Evolutionary conservation across 2,888 invertebrate species (phyloP), one percentile per base, ranked within the genome.

Genomic region (Lochmaea crataegi): DNA sequence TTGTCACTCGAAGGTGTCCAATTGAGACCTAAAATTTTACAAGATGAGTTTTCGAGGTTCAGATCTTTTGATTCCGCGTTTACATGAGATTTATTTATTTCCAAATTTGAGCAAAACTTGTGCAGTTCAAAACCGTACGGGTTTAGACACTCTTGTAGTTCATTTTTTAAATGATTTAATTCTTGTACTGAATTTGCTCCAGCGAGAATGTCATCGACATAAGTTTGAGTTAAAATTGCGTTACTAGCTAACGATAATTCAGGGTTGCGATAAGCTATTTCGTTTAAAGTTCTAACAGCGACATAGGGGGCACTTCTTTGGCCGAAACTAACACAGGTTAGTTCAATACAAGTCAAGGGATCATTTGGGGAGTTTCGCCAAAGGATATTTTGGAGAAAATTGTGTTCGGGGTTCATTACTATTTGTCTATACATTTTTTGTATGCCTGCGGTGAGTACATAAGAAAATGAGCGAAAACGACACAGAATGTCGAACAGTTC

Each of bases 161-260:
- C 32, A 12, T 22, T n/a, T 42, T 51, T 5, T 42, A 76, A 16
- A 32, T 72, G 9, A 7, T 1, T 14, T 9, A 66, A 57, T 42
- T 53, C 42, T 11, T 65, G 58, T 0, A 71, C 22, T 11, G 71
- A 18, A 51, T 71, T 42, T 60, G 66, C 11, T n/a, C 75, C 75
- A 45, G 68, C 53, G 2, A 72, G n/a, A 22, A 75, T 57, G n/a
- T 72, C 75, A 67, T 75, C 75, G 1, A 76, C 73, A 51, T 75
- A 77, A 45, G 71, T 74, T 42, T 74, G 71, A 41, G 26, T 32
- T 10, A 68, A n/a, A 48, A 74, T 67, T 9, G 71, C 63, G 7
- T 71, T 26, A 2, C 57, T 51, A 2, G 75, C 75, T 18, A 71
- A 32, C 4, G 71, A 65, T 42, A 38, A 56, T n/a, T 38, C 3